Base-by-base conservation (phyloP, 1,140 invertebrate species). In the Dinoponera quadriceps region DNA sequence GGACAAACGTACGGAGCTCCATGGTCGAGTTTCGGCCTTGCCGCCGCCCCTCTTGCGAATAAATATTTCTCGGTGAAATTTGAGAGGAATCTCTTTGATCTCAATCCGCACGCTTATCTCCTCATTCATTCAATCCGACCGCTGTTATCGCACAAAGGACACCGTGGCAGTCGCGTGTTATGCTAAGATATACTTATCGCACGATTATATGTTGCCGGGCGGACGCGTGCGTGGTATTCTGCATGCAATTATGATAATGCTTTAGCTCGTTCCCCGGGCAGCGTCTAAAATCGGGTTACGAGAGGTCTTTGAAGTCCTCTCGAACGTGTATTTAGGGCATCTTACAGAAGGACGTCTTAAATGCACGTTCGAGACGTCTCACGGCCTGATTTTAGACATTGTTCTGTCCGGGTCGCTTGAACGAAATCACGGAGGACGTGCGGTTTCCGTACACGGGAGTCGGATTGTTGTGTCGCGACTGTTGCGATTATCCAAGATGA, bases 101-200 rank as follows among this genome's bases (percentile, higher is more conserved):
- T n/a, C 11, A 49, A 16, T n/a, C 2, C 13, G 33, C 18, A 25
- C 22, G 14, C 18, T 48, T 22, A n/a, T 25, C 3, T 55, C 13
- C 3, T 55, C 13, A 57, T 33, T 33, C 9, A 18, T 48, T 72
- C 29, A 55, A 54, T 18, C 14, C 0, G 51, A 13, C 14, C 13
- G 29, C 4, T 27, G 13, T 25, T 13, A 75, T 54, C 7, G 9
- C 9, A 38, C 25, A 11, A 66, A 20, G 7, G 16, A 29, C 20
- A 18, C 0, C 33, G 20, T 7, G 20, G 9, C 18, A n/a, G 48
- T 54, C 60, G 33, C 60, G 33, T 27, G 44, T 20, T 69, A 11
- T 51, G 22, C n/a, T n/a, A 29, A 3, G 27, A 59, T 51, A 84
- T 4, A 54, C 22, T 55, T 74, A 74, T 82, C 69, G 27, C n/a